Percentiles rank a stretch among this genome's conserved stretches.
These are phyloP conservation scores for Ptilorrhoa leucosticta DNA, from an alignment of 2,113 vertebrate genomes.

Conservation along the genomic window DNA sequence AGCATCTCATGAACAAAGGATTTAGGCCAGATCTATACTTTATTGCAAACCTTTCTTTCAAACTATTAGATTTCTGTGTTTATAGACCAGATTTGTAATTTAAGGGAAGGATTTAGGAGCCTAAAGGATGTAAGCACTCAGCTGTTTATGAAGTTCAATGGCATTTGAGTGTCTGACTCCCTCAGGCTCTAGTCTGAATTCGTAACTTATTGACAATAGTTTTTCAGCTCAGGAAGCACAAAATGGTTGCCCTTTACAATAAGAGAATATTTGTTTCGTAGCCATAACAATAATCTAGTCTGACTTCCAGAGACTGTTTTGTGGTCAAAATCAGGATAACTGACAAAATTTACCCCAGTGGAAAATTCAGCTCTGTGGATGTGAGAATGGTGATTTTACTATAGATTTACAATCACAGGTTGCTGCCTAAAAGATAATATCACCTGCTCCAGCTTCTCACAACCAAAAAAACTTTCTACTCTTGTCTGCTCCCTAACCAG, in stretches of 20 bases:
- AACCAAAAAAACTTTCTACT: neutral
- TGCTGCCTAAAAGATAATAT: neutral
- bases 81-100: constrained; percentile 25
- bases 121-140: constrained; percentile 19
- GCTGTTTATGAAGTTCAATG: constrained; percentile 49
- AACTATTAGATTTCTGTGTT: constrained; percentile 12
- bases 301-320: neutral
- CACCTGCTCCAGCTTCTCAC: neutral
- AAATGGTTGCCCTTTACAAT: constrained; percentile 18
- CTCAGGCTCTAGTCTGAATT: neutral
- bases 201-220: neutral
- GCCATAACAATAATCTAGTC: neutral
- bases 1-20: constrained; percentile 10
- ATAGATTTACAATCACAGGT: neutral
- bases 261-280: neutral
- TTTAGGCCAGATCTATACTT: constrained; percentile 25
- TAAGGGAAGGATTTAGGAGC: constrained; percentile 11
- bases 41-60: constrained; percentile 23
- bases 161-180: constrained; percentile 34
- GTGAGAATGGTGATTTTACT: neutral
- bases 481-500: neutral
- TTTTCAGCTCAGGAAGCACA: constrained; percentile 39
- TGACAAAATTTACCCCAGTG: neutral
- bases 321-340: neutral
- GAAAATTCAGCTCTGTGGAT: neutral